Evolutionary conservation across 2,888 invertebrate genomes (phyloP).

Genomic region (Ceratothoa steindachneri): DNA sequence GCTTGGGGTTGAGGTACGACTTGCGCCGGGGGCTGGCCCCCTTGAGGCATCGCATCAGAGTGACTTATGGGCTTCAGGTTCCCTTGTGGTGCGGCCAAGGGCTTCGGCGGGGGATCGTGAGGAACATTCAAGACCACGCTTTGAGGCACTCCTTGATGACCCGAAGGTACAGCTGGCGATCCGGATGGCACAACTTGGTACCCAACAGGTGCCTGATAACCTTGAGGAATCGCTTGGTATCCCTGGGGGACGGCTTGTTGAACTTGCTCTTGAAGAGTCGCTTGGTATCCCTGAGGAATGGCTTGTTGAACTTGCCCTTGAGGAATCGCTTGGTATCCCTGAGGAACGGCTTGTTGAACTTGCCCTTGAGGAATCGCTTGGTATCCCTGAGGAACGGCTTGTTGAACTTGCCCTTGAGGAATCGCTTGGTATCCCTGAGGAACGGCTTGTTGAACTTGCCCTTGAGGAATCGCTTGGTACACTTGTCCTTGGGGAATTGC

Average conservation of each 20-base stretch:
- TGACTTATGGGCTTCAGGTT: not conserved
- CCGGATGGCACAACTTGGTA: conserved; percentile 24
- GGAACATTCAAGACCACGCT: conserved; percentile 17
- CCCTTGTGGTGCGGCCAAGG: not conserved
- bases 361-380: conserved; percentile 25
- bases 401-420: conserved; percentile 13
- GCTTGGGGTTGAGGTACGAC: not conserved
- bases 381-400: no score
- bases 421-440: conserved; percentile 24
- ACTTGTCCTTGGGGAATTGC: no score
- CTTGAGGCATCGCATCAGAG: not conserved
- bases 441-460: conserved; percentile 18
- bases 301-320: conserved; percentile 16
- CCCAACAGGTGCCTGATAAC: conserved; percentile 16
- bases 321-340: conserved; percentile 19
- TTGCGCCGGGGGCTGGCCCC: not conserved
- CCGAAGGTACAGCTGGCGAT: conserved; percentile 7
- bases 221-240: conserved; percentile 22
- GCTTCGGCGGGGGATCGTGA: conserved; percentile 11
- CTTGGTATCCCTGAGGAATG: conserved; percentile 25
- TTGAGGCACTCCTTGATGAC: conserved; percentile 13
- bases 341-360: conserved; percentile 24
- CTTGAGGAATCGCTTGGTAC: conserved; percentile 25
- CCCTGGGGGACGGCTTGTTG: conserved; percentile 26
- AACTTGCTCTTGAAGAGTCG: no score